phyloP scores from a whole-genome alignment of 2,797 vertebrate genomes.

The Nyctalus aviator region DNA sequence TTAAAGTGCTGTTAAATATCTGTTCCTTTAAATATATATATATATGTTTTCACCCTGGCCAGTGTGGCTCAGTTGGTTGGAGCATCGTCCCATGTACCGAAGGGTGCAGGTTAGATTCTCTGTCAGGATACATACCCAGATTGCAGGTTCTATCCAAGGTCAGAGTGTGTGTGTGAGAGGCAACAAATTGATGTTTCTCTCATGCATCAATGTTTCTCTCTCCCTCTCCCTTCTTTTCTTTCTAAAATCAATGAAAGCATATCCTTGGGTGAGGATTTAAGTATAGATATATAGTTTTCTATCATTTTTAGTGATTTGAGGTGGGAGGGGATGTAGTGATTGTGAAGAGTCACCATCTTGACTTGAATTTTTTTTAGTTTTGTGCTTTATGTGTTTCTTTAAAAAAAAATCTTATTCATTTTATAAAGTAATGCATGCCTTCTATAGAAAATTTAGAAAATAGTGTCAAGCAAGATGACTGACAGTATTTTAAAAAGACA shows the following conservation, averaged over 20 bases:
- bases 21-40: background rate
- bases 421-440: background rate
- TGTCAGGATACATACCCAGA: background rate
- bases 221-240: background rate
- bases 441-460: constrained; percentile 32
- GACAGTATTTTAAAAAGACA: background rate
- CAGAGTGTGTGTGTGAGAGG: too few relatives aligned
- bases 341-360: background rate
- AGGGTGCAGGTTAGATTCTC: background rate
- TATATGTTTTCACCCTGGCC: background rate
- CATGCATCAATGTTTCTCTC: background rate
- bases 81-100: background rate
- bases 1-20: background rate
- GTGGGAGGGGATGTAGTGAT: background rate
- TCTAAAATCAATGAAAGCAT: background rate
- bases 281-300: background rate
- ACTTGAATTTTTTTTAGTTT: constrained; percentile 4
- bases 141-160: background rate
- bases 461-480: background rate
- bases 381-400: constrained; percentile 19
- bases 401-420: background rate
- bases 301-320: background rate
- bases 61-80: background rate
- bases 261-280: background rate
- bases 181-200: background rate